Evolutionary conservation across 2,888 invertebrate species (phyloP), one percentile per base, ranked within the genome.

Genomic region (Zygogramma bicolorata): DNA sequence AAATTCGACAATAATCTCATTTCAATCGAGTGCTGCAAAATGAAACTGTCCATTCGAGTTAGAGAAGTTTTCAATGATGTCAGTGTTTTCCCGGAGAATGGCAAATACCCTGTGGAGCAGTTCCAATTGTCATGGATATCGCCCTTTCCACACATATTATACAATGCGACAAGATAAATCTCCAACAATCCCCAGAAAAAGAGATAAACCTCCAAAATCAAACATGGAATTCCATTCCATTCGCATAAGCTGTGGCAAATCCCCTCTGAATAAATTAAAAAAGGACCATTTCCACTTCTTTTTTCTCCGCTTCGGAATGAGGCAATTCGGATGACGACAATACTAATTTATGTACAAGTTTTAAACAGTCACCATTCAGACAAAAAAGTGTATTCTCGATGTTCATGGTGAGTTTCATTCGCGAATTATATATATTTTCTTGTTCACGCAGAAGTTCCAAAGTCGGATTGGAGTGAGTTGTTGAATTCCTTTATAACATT

Each of bases 231-330:
- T 22, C 46, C 22, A 46, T 46, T 46, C 20, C 20, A 46, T 46
- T 46, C 46, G 46, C 18, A 8, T 20, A 46, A 46, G 46, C 46
- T 46, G 46, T 46, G 15, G 18, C 46, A 40, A 25, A 22, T 40
- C 15, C 46, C 29, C 18, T 63, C 46, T 63, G 49, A 42, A 63
- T 63, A 46, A 42, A 63, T 63, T 46, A 63, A 63, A 63, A 61
- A 29, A 20, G 46, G 18, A 46, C 31, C 13, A 3, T 46, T 22
- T 49, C 29, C 8, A 18, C 5, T 34, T 63, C 29, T 13, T 63
- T 63, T 63, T 63, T 42, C 4, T 63, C 5, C 31, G 29, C 25
- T 13, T 63, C n/a, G 3, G 31, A 49, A 46, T 46, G n/a, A 49
- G 46, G 46, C 46, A 13, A 63, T 49, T 63, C n/a, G 5, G 15